These are phyloP conservation scores for Galendromus occidentalis DNA, from an alignment of 1,140 invertebrate genomes.

Conservation along the genomic window DNA sequence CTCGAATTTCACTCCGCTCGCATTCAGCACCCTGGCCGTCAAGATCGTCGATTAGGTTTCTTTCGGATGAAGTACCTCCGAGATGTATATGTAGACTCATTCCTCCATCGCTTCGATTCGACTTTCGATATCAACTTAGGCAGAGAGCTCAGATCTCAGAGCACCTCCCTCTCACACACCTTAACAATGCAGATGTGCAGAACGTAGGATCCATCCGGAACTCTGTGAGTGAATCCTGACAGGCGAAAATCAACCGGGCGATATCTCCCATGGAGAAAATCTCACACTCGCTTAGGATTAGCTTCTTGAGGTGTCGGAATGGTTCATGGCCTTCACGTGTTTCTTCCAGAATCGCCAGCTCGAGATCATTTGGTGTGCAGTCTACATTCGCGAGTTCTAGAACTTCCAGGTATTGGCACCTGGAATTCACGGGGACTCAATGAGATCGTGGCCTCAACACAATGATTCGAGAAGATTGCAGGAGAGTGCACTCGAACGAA, in stretches of 20 bases:
- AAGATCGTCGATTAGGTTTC: no score
- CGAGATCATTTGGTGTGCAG: not conserved
- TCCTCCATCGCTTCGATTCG: no score
- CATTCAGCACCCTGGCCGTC: not conserved
- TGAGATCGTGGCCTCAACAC: not conserved
- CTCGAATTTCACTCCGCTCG: not conserved
- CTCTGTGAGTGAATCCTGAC: not conserved
- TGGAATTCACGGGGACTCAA: not conserved
- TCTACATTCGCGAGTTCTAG: not conserved
- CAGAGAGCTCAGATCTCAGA: no score
- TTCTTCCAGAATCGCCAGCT: not conserved
- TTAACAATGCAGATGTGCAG: not conserved
- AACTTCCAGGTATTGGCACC: constrained; percentile 3
- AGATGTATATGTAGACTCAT: no score
- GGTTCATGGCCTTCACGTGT: not conserved
- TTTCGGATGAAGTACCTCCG: no score
- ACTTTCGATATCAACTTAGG: no score
- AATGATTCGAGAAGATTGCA: not conserved
- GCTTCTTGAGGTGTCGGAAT: not conserved
- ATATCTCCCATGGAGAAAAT: constrained; percentile 1
- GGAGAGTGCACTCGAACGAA: not conserved
- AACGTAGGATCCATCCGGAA: constrained; percentile 6
- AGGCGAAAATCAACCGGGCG: not conserved
- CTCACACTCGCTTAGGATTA: not conserved
- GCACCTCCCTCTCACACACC: no score